Evolutionary conservation across 2,888 invertebrate genomes (phyloP).

Genomic region (Quadroppia sp.): DNA sequence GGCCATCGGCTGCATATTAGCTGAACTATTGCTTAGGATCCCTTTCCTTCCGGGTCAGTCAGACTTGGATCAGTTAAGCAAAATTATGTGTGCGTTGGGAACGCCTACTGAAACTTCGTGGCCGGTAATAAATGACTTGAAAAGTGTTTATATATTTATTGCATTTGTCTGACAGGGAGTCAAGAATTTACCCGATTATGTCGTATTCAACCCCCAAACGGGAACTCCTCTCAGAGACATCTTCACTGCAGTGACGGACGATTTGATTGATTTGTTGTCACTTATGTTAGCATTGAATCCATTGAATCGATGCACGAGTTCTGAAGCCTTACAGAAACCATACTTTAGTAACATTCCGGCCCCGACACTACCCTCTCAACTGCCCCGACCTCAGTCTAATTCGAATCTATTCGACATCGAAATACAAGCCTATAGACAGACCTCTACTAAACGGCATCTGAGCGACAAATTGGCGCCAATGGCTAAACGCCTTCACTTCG

Average conservation of each 20-base stretch:
- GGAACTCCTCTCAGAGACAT: conserved; percentile 81
- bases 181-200: conserved; percentile 71
- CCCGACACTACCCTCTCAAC: conserved; percentile 63
- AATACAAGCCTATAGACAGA: neutral
- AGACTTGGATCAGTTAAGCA: conserved; percentile 91
- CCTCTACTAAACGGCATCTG: conserved; percentile 29
- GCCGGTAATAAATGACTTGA: conserved; percentile 63
- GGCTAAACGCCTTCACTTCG: conserved; percentile 43
- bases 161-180: conserved; percentile 48
- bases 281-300: conserved; percentile 77
- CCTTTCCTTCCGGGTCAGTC: conserved; percentile 96
- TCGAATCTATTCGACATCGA: neutral
- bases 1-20: conserved; percentile 97
- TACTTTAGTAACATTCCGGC: conserved; percentile 88
- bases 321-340: conserved; percentile 71
- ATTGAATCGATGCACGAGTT: conserved; percentile 59
- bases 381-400: conserved; percentile 34
- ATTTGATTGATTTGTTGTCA: conserved; percentile 75
- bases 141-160: conserved; percentile 18
- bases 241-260: conserved; percentile 91
- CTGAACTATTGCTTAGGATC: conserved; percentile 78
- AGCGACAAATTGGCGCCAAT: conserved; percentile 40
- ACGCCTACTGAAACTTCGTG: conserved; percentile 87
- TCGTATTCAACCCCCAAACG: conserved; percentile 81
- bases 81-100: conserved; percentile 91